Conservation (phyloP, 2,113 vertebrate genomes). For the Xenopus tropicalis region UCB_Xtro_10.0 CM004445.2:77962001-77962500, state of each 20-base stretch:
- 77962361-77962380: constrained; percentile 89
- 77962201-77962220: constrained; percentile 39
- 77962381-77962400: constrained; percentile 81
- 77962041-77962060: too few relatives aligned
- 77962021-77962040: too few relatives aligned
- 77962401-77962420: constrained; percentile 78
- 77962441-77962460: constrained; percentile 96
- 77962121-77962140: too few relatives aligned
- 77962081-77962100: too few relatives aligned
- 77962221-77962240: constrained; percentile 66
- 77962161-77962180: constrained; percentile 41
- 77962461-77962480: constrained; percentile 95
- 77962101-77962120: too few relatives aligned
- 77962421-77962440: constrained; percentile 93
- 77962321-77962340: constrained; percentile 90
- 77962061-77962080: too few relatives aligned
- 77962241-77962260: constrained; percentile 53
- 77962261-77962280: constrained; percentile 59
- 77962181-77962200: constrained; percentile 49
- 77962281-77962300: constrained; percentile 68
- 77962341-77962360: constrained; percentile 91
- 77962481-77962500: constrained; percentile 80
- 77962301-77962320: constrained; percentile 67
- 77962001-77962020: too few relatives aligned
- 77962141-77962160: too few relatives aligned